Base-by-base conservation (phyloP, 2,888 invertebrate species). In the Euspilapteryx auroguttella region DNA sequence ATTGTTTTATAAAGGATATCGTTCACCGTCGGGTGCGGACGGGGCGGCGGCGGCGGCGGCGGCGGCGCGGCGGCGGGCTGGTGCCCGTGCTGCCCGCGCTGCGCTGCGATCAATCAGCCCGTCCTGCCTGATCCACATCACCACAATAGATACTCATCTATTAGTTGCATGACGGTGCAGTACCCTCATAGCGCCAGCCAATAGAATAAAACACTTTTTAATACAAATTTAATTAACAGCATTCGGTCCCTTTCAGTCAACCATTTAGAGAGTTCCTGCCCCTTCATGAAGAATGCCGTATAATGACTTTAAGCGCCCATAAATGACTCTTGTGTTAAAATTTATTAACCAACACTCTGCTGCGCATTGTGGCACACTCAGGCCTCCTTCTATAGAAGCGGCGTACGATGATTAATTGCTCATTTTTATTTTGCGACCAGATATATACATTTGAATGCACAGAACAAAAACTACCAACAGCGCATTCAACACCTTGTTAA, bases 141-240 rank as follows among this genome's bases (percentile, higher is more conserved):
- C 49, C 44, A 51, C 44, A 52, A 49, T 53, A 66, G 69, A 73
- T 71, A 66, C 52, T 54, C 63, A 71, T 73, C 75, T 73, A 75
- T 75, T 73, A 68, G 50, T 46, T 49, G 41, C 47, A 53, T 75
- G 75, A 75, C 68, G 39, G 28, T 38, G 62, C 73, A 51, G 25
- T 55, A 50, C 44, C n/a, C 14, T 41, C 36, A 58, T 58, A 66
- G 65, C 71, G 66, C 68, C 66, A 55, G 49, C 47, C 51, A 49
- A 58, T 52, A 63, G 55, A 64, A 62, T 63, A 52, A 56, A 42
- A 55, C 47, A 59, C 64, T 65, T 65, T 48, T 59, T 66, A 65
- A 66, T 68, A 73, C 65, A 69, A 73, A 73, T 75, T 75, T 68
- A 73, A 73, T 75, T 69, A 73, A 68, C 66, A 55, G 52, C 47